Evolutionary conservation across 2,113 vertebrate species (phyloP).

Genomic region (Blennius ocellaris): DNA sequence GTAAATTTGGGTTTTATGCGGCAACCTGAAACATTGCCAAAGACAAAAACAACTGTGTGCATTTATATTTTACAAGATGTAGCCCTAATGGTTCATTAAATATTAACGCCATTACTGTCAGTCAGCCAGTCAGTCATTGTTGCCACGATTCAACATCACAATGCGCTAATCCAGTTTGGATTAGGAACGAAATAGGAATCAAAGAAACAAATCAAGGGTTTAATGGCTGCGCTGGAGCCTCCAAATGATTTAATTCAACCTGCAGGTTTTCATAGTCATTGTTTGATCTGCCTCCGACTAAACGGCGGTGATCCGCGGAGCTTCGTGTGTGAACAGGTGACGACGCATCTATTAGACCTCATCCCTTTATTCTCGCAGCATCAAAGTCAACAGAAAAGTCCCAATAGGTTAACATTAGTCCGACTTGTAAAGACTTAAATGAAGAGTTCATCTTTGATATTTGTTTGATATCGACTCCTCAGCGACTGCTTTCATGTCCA

Average conservation of each 20-base stretch:
- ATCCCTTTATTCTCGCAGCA: slow-evolving; percentile 67
- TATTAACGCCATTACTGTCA: background rate
- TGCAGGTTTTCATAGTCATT: slow-evolving; percentile 47
- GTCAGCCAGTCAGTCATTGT: slow-evolving; percentile 8
- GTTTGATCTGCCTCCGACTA: slow-evolving; percentile 71
- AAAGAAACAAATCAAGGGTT: slow-evolving; percentile 33
- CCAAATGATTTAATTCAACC: slow-evolving; percentile 37
- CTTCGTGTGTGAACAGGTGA: slow-evolving; percentile 78
- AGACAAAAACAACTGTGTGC: background rate
- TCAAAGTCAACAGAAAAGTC: slow-evolving; percentile 77
- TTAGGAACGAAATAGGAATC: slow-evolving; percentile 17
- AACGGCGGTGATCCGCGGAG: slow-evolving; percentile 42
- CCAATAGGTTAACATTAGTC: slow-evolving; percentile 66
- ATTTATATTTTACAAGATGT: background rate
- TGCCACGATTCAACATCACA: slow-evolving; percentile 5
- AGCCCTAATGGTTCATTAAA: background rate
- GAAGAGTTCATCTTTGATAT: slow-evolving; percentile 74
- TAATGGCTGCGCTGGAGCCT: slow-evolving; percentile 10
- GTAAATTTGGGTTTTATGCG: background rate
- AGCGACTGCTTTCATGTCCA: slow-evolving; percentile 56
- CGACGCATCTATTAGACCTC: slow-evolving; percentile 43
- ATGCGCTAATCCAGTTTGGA: slow-evolving; percentile 8
- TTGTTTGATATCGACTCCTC: slow-evolving; percentile 67
- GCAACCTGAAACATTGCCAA: background rate
- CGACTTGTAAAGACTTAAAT: slow-evolving; percentile 65